A percentile compares a stretch with the other conserved stretches of the same genome.
Conservation (phyloP, 2,113 vertebrate species). For the Odocoileus virginianus region DNA sequence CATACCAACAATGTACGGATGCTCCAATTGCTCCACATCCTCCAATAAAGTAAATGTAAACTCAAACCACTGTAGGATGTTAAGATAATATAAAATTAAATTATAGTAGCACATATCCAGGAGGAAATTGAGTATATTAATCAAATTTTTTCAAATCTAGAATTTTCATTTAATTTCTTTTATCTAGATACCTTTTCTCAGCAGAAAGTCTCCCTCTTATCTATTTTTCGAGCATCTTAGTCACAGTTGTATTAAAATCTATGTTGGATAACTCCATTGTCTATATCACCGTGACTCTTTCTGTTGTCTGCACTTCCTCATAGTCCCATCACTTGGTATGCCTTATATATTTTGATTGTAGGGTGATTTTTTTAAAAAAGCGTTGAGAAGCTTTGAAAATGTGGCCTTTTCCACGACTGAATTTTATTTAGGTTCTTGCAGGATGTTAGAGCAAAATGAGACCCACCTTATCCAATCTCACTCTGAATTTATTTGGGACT, state of each 20-base stretch:
- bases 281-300: not conserved
- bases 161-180: conserved; percentile 2
- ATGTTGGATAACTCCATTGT: not conserved
- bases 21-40: not conserved
- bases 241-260: not conserved
- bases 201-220: not conserved
- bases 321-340: not conserved
- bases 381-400: not conserved
- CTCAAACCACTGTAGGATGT: not conserved
- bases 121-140: not conserved
- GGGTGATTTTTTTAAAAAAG: not conserved
- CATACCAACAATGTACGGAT: not conserved
- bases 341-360: not conserved
- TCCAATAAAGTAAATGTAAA: not conserved
- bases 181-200: not conserved
- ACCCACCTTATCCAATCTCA: not conserved
- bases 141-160: not conserved
- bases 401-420: not conserved
- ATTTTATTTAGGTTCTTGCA: not conserved
- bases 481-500: not conserved
- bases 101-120: not conserved
- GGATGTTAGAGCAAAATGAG: not conserved
- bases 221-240: not conserved
- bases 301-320: not conserved
- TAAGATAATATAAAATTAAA: not conserved